Percentiles rank a stretch among this genome's conserved stretches.
Evolutionary conservation across 2,113 vertebrate genomes (phyloP).

Genomic region (Oceanodroma tethys): DNA sequence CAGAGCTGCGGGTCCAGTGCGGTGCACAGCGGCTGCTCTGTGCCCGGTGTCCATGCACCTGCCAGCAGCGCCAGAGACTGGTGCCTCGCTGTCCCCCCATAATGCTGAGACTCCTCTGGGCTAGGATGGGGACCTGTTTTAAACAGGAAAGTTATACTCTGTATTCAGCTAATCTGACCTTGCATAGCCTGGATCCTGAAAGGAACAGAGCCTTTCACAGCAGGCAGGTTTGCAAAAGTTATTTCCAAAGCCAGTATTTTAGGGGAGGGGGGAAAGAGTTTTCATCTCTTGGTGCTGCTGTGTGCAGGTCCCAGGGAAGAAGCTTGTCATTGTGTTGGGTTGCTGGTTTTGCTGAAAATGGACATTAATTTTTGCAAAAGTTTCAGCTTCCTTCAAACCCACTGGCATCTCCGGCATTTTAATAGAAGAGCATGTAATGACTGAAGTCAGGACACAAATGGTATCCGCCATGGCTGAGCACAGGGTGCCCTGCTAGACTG

Average conservation of each 20-base stretch:
- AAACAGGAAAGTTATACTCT: neutral
- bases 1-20: neutral
- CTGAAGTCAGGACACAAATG: neutral
- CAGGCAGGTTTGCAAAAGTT: neutral
- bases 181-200: neutral
- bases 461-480: neutral
- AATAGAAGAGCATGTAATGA: neutral
- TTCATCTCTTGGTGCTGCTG: neutral
- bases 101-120: neutral
- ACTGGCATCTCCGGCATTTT: neutral
- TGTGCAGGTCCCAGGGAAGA: neutral
- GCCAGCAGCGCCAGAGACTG: rapidly evolving
- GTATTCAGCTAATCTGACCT: neutral
- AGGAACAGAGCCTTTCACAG: neutral
- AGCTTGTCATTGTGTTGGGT: too few relatives aligned
- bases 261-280: neutral
- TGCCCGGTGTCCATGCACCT: rapidly evolving
- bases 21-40: neutral
- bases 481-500: too few relatives aligned
- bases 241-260: neutral
- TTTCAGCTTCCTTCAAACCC: neutral
- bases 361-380: neutral
- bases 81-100: neutral
- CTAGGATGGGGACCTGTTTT: neutral
- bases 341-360: neutral